Evolutionary conservation across 2,888 invertebrate genomes (phyloP).

Genomic region (Sisyra terminalis): DNA sequence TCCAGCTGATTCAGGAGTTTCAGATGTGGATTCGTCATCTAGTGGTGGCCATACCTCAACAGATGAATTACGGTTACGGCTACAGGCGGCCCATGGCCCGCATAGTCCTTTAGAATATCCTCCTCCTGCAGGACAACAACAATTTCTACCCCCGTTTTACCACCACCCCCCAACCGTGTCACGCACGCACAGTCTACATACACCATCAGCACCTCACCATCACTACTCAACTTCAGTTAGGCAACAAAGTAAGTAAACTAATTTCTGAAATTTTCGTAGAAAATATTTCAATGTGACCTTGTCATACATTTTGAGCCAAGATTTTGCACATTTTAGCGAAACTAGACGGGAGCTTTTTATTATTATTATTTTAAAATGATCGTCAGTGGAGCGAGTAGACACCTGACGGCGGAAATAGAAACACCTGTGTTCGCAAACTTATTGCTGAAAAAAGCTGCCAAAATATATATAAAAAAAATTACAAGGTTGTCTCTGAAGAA

Average conservation of each 20-base stretch:
- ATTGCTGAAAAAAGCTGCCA: too few species aligned
- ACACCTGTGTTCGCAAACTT: too few species aligned
- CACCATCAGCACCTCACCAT: slow-evolving; percentile 16
- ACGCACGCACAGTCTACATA: slow-evolving; percentile 11
- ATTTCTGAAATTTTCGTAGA: not conserved
- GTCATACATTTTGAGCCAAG: too few species aligned
- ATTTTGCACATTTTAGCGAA: too few species aligned
- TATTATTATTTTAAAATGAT: too few species aligned
- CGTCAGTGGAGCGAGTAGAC: too few species aligned
- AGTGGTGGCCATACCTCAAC: slow-evolving; percentile 51
- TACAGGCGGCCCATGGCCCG: slow-evolving; percentile 36
- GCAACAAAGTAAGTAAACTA: slow-evolving; percentile 21
- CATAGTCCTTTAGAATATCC: slow-evolving; percentile 23
- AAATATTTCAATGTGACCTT: not conserved
- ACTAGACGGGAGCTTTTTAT: too few species aligned
- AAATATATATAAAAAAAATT: too few species aligned
- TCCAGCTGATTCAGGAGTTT: slow-evolving; percentile 93
- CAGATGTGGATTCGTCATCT: slow-evolving; percentile 82
- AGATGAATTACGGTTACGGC: slow-evolving; percentile 75
- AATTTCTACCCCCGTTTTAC: slow-evolving; percentile 50
- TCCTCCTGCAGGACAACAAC: slow-evolving; percentile 29
- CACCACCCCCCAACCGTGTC: slow-evolving; percentile 31
- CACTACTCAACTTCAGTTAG: slow-evolving; percentile 13
- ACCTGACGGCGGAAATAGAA: too few species aligned
- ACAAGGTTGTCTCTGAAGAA: too few species aligned